Evolutionary conservation across 2,797 vertebrate genomes (phyloP).

Genomic region (Simalia tracyae): DNA sequence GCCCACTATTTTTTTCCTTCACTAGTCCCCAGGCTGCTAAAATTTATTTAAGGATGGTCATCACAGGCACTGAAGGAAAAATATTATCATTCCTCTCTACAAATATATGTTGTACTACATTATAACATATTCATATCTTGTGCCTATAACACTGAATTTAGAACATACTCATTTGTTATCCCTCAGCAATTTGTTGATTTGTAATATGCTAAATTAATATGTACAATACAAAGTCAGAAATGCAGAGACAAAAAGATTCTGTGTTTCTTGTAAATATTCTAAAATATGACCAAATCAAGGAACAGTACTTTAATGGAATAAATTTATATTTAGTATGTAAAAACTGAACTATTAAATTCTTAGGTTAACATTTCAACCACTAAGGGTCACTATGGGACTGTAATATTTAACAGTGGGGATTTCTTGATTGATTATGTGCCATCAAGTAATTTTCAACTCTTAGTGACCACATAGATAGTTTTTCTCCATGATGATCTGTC

Average conservation of each 20-base stretch:
- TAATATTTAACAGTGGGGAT: background rate
- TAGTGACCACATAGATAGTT: background rate
- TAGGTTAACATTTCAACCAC: background rate
- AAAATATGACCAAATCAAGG: background rate
- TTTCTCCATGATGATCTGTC: background rate
- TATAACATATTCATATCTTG: constrained; percentile 6
- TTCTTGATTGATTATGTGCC: background rate
- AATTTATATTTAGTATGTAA: background rate
- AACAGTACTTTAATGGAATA: background rate
- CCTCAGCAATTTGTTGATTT: constrained; percentile 1
- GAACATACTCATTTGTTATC: constrained; percentile 10
- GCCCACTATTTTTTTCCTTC: background rate
- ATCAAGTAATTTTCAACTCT: background rate
- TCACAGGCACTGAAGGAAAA: background rate
- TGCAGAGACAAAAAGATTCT: background rate
- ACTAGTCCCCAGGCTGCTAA: background rate
- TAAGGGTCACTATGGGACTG: background rate
- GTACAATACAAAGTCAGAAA: background rate
- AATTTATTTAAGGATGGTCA: background rate
- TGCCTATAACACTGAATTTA: background rate
- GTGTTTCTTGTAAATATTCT: background rate
- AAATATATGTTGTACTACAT: background rate
- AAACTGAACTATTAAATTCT: background rate
- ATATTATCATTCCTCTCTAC: background rate
- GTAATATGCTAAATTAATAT: constrained; percentile 21